Evolutionary conservation across 2,113 vertebrate genomes (phyloP).

Genomic region (Ifrita kowaldi): DNA sequence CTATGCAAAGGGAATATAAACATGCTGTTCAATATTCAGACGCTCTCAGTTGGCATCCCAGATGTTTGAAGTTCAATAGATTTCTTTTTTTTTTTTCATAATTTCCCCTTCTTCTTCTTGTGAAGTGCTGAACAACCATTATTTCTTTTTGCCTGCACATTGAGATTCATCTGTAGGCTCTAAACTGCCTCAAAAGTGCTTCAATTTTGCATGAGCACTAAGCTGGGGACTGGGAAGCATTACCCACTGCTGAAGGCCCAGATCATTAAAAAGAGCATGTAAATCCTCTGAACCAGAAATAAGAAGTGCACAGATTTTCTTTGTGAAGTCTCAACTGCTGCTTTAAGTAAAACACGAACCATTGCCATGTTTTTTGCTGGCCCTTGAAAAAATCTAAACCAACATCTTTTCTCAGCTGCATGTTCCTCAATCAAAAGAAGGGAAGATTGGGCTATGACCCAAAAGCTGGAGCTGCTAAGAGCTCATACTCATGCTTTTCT

Average conservation of each 20-base stretch:
- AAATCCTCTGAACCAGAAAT: slow-evolving; percentile 83
- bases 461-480: not conserved
- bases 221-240: slow-evolving; percentile 78
- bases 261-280: slow-evolving; percentile 81
- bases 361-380: slow-evolving; percentile 1
- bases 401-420: not conserved
- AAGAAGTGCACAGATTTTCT: slow-evolving; percentile 76
- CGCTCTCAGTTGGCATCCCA: slow-evolving; percentile 37
- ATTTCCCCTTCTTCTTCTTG: slow-evolving; percentile 69
- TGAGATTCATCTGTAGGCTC: slow-evolving; percentile 73
- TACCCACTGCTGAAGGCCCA: slow-evolving; percentile 70
- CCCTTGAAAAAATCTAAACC: not conserved
- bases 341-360: slow-evolving; percentile 66
- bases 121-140: slow-evolving; percentile 73
- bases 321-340: slow-evolving; percentile 64
- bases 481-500: not conserved
- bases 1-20: slow-evolving; percentile 38
- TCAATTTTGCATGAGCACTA: slow-evolving; percentile 89
- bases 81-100: slow-evolving; percentile 14
- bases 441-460: not conserved
- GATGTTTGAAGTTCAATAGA: slow-evolving; percentile 72
- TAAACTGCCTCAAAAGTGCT: slow-evolving; percentile 75
- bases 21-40: slow-evolving; percentile 46
- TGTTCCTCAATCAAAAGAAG: not conserved
- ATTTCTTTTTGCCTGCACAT: slow-evolving; percentile 62